A percentile compares a stretch with the other conserved stretches of the same genome.
phyloP scores from a whole-genome alignment of 2,888 invertebrate species.

The Diploptera punctata region DNA sequence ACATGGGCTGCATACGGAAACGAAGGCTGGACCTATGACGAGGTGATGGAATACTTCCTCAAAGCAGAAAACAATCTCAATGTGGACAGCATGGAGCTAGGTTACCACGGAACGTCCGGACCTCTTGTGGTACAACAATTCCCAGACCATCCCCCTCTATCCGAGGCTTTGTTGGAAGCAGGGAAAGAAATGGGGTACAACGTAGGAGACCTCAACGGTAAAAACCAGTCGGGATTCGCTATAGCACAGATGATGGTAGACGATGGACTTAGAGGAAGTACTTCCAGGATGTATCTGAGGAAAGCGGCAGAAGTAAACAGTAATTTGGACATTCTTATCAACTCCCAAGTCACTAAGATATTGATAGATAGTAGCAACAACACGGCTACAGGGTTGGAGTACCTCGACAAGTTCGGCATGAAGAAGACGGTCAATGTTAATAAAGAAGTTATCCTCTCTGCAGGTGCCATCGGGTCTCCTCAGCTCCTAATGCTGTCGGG shows the following conservation, averaged over 20 bases:
- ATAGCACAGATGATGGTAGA: slow-evolving; percentile 47
- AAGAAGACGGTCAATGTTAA: slow-evolving; percentile 52
- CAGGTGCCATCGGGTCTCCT: slow-evolving; percentile 55
- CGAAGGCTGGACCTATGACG: slow-evolving; percentile 85
- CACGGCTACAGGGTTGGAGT: slow-evolving; percentile 55
- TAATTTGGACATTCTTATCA: slow-evolving; percentile 50
- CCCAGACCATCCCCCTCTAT: slow-evolving; percentile 52
- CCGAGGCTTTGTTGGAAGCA: slow-evolving; percentile 52
- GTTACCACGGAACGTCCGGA: slow-evolving; percentile 54
- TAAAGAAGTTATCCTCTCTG: slow-evolving; percentile 52
- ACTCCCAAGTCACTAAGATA: slow-evolving; percentile 59
- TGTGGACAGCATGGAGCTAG: slow-evolving; percentile 45
- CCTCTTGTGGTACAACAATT: slow-evolving; percentile 54
- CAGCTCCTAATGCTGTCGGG: slow-evolving; percentile 62
- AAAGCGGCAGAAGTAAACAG: slow-evolving; percentile 41
- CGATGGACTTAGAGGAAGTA: slow-evolving; percentile 52
- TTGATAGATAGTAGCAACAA: slow-evolving; percentile 54
- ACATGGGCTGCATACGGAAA: slow-evolving; percentile 87
- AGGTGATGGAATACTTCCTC: slow-evolving; percentile 83
- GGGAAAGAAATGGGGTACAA: slow-evolving; percentile 53
- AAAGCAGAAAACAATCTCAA: slow-evolving; percentile 74
- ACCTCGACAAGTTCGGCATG: slow-evolving; percentile 52
- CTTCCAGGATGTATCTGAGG: slow-evolving; percentile 61
- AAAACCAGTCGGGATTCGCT: slow-evolving; percentile 43
- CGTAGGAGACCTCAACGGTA: slow-evolving; percentile 52